These are phyloP conservation scores for Nibea coibor DNA, from an alignment of 2,113 vertebrate species.

Conservation along the genomic window DNA sequence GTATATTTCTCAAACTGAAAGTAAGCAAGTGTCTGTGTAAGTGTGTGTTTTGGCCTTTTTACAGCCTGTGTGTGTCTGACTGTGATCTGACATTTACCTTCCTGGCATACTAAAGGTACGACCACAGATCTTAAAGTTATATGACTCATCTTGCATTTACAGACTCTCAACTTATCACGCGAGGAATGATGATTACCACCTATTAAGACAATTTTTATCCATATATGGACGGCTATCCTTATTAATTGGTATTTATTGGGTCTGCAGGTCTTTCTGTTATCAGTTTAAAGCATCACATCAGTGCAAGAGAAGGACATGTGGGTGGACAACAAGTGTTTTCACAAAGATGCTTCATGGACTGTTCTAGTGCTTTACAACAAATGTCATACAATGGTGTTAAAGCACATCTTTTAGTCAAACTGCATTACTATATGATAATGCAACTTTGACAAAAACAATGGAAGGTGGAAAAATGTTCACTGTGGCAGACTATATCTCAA, in stretches of 20 bases:
- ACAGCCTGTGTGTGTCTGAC: slow-evolving; percentile 13
- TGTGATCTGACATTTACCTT: slow-evolving; percentile 51
- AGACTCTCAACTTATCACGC: background rate
- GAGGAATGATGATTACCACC: background rate
- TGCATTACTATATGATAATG: background rate
- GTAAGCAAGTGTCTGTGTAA: background rate
- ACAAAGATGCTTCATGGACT: background rate
- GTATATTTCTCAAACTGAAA: slow-evolving; percentile 2
- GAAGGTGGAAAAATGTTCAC: background rate
- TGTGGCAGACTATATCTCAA: background rate
- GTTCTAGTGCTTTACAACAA: background rate
- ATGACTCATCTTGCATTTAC: slow-evolving; percentile 32
- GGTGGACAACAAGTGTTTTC: background rate
- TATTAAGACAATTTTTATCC: slow-evolving; percentile 11
- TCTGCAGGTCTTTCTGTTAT: background rate
- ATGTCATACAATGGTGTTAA: background rate
- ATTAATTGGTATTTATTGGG: background rate
- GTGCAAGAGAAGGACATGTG: background rate
- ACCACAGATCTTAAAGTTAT: slow-evolving; percentile 13
- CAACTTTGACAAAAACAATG: background rate
- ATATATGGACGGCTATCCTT: background rate
- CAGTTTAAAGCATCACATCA: background rate
- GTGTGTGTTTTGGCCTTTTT: slow-evolving; percentile 8
- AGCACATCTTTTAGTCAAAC: background rate
- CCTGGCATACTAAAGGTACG: slow-evolving; percentile 36